Conservation (phyloP, 2,888 invertebrate genomes). For the Lithophane semibrunnea region DNA sequence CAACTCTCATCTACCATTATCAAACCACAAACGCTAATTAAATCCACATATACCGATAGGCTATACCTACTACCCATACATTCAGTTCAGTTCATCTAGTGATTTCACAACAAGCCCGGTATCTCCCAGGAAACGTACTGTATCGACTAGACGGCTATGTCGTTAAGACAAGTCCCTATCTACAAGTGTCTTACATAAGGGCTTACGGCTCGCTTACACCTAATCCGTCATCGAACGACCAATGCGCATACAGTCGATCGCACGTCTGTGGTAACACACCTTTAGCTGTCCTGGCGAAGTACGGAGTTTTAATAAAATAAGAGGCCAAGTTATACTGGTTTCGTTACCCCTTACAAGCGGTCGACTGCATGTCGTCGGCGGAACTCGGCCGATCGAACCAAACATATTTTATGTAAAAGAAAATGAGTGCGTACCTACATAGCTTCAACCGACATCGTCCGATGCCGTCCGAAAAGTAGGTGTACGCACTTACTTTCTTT, state of each 20-base stretch:
- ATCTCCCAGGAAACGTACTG: conserved; percentile 71
- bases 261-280: background rate
- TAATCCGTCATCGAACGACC: background rate
- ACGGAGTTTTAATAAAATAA: background rate
- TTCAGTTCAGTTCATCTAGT: conserved; percentile 11
- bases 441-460: background rate
- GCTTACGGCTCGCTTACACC: conserved; percentile 64
- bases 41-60: background rate
- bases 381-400: background rate
- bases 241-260: background rate
- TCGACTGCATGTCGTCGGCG: background rate
- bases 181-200: conserved; percentile 79
- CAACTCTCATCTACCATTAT: background rate
- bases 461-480: background rate
- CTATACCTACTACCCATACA: background rate
- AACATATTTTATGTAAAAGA: too few species aligned
- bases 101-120: conserved; percentile 38
- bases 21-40: conserved; percentile 23
- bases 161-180: conserved; percentile 85
- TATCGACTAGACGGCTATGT: conserved; percentile 80
- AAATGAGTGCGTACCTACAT: background rate
- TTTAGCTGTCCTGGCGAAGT: background rate
- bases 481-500: background rate
- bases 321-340: background rate
- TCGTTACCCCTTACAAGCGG: background rate